A percentile compares a stretch with the other conserved stretches of the same genome.
Evolutionary conservation across 2,797 vertebrate genomes (phyloP).

Genomic region (Hypotaenidia philippensis): DNA sequence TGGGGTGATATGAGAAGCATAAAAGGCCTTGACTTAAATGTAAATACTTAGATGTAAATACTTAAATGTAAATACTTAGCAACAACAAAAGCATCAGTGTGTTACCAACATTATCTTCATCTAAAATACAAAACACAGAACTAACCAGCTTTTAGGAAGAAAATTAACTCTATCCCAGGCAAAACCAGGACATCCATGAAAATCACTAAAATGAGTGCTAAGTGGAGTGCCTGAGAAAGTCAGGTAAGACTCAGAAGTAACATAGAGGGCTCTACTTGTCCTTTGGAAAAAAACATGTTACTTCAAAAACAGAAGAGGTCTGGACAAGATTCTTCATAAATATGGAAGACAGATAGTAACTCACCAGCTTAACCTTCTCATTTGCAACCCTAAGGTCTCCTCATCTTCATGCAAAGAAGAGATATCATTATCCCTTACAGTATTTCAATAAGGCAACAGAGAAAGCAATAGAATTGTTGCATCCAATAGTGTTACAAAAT

Average conservation of each 20-base stretch:
- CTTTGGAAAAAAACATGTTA: background rate
- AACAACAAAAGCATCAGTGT: no score
- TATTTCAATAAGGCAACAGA: background rate
- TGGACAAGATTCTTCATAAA: background rate
- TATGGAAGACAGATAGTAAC: background rate
- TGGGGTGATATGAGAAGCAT: no score
- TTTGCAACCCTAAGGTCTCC: background rate
- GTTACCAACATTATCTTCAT: no score
- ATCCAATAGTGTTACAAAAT: background rate
- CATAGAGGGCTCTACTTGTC: background rate
- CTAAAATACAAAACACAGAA: no score
- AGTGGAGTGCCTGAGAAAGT: background rate
- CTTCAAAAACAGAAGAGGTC: background rate
- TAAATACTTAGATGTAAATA: no score
- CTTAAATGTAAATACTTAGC: no score
- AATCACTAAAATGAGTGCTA: background rate
- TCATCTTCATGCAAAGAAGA: background rate
- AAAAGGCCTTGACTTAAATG: no score
- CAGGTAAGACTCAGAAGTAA: background rate
- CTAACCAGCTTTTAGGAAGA: no score
- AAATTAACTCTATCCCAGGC: no score
- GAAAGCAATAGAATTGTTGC: background rate
- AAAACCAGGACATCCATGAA: background rate
- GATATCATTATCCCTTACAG: background rate
- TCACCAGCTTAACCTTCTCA: background rate